Base-by-base conservation (phyloP, 2,888 invertebrate genomes). In the Priocnemis perturbator region DNA sequence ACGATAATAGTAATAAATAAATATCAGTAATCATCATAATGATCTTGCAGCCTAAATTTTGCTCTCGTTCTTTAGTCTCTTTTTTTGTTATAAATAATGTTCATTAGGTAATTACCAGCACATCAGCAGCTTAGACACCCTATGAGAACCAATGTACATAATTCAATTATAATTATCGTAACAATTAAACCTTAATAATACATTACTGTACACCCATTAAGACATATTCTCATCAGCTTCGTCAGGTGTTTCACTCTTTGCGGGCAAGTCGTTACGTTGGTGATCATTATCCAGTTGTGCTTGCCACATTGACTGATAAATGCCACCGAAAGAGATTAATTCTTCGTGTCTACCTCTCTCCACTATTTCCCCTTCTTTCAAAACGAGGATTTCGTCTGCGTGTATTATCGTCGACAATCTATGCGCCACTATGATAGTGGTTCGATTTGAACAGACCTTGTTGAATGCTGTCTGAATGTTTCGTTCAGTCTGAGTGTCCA, bases 401-500 rank as follows among this genome's bases (percentile, higher is more conserved):
- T 98, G 95, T 76, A 98, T 96, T 69, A 99, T 93, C 0, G 98
- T 99, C 0, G 98, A 98, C 57, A 99, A 89, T 66, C 97, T 93
- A 90, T 99, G 98, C 0, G 99, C 98, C 45, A 99, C 96, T 63
- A 98, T 96, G 9, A 99, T 92, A 0, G 98, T 98, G 0, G 98
- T 98, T 64, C 96, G 93, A 87, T 97, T 96, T 0, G 92, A 91
- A 87, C 96, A 97, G 23, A 97, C 94, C 70, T 92, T 91, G 52
- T 92, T 92, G 56, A 97, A 86, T 0, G 96, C 95, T 17, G 95
- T 91, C 76, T 89, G 89, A 60, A 89, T 89, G 48, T 88, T 87
- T 64, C 98, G 92, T 88, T 99, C 99, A 0, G 98, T 98, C 83
- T 97, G 94, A 0, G 98, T 98, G 87, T 99, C 98, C 45, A 99